A percentile compares a stretch with the other conserved stretches of the same genome.
These are phyloP conservation scores for Melanotaenia trifasciata DNA, from an alignment of 2,797 vertebrate genomes.

Conservation along the genomic window DNA sequence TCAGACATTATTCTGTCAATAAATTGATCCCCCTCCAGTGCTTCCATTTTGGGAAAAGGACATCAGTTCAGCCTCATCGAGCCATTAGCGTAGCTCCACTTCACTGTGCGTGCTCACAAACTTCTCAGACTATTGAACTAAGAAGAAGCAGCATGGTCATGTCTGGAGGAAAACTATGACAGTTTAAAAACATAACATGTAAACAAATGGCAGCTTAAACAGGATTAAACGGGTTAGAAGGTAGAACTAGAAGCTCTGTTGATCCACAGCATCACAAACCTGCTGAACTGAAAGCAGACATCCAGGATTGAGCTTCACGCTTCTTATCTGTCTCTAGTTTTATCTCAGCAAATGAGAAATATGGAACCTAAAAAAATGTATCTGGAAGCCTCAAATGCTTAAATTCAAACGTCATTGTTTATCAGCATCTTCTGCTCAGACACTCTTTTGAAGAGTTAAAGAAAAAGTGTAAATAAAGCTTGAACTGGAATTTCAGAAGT, in stretches of 20 bases:
- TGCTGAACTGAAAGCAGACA: neutral
- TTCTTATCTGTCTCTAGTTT: neutral
- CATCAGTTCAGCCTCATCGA: neutral
- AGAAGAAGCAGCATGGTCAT: neutral
- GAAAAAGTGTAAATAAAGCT: constrained; percentile 10
- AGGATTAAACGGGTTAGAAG: neutral
- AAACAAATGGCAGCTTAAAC: neutral
- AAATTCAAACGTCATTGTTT: too few species aligned
- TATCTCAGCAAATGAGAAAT: neutral
- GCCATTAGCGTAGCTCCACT: neutral
- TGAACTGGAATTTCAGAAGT: constrained; percentile 6
- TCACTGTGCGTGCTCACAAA: neutral
- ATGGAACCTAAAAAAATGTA: neutral
- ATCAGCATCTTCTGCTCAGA: neutral
- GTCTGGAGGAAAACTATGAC: too few species aligned
- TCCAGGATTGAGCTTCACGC: too few species aligned
- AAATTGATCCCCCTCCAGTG: neutral
- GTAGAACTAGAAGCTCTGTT: neutral
- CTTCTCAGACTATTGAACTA: neutral
- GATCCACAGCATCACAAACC: neutral
- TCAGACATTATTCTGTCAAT: neutral
- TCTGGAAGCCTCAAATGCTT: too few species aligned
- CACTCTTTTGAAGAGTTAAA: neutral
- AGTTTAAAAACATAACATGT: neutral
- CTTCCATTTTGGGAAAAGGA: neutral